A percentile compares a stretch with the other conserved stretches of the same genome.
Evolutionary conservation across 1,140 invertebrate species (phyloP).

Genomic region (Cotesia vestalis): DNA sequence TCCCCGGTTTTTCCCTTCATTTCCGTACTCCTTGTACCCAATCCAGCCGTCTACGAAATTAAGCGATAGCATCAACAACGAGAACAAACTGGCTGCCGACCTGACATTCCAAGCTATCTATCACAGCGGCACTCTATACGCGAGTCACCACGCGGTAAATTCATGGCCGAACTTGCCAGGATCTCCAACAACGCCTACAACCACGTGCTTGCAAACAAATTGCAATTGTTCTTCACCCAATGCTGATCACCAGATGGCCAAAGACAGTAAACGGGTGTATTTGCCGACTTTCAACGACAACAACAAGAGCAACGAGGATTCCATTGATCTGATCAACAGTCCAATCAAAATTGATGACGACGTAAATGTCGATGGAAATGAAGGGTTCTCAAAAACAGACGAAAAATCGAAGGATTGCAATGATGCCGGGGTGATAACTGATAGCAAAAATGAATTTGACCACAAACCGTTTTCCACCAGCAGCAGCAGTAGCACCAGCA

Average conservation of each 20-base stretch:
- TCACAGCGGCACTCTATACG: conserved; percentile 66
- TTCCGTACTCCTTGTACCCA: conserved; percentile 77
- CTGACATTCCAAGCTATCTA: conserved; percentile 72
- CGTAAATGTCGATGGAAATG: no score
- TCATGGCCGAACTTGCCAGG: conserved; percentile 62
- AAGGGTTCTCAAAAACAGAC: no score
- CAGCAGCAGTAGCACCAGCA: no score
- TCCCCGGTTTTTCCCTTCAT: conserved; percentile 74
- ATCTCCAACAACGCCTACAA: conserved; percentile 12
- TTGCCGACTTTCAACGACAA: conserved; percentile 27
- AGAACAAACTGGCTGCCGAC: conserved; percentile 71
- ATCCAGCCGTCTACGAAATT: conserved; percentile 69
- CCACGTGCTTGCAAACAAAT: conserved; percentile 49
- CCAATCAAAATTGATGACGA: no score
- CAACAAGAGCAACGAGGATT: no score
- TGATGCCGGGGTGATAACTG: no score
- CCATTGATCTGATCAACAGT: no score
- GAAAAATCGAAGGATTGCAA: no score
- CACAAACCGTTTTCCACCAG: no score
- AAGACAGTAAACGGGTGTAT: conserved; percentile 45
- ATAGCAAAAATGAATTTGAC: no score
- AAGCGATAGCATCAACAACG: conserved; percentile 63
- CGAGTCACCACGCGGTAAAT: conserved; percentile 59
- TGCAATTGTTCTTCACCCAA: conserved; percentile 52
- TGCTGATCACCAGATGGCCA: conserved; percentile 45